These are phyloP conservation scores for Drosophila incognita DNA, from an alignment of 2,888 invertebrate species.

Conservation along the genomic window DNA sequence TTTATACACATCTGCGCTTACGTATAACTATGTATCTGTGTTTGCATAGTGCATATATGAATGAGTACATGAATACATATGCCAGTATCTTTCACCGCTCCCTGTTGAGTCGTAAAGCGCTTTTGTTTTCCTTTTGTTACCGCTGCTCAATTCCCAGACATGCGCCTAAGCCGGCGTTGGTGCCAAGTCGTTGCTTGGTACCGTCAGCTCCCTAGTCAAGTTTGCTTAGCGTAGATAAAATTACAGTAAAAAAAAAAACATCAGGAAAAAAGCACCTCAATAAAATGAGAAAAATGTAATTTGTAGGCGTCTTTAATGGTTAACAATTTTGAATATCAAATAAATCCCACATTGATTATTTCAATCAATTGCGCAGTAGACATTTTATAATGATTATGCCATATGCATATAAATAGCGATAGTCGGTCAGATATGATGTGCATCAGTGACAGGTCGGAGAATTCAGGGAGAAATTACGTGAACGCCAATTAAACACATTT, in stretches of 20 bases:
- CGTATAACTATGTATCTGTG: conserved; percentile 19
- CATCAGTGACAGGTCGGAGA: conserved; percentile 20
- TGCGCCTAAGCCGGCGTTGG: conserved; percentile 54
- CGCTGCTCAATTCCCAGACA: conserved; percentile 66
- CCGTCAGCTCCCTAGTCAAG: conserved; percentile 41
- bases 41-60: conserved; percentile 23
- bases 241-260: conserved; percentile 15
- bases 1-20: conserved; percentile 24
- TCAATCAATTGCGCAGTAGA: conserved; percentile 41
- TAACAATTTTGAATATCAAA: conserved; percentile 20
- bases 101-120: conserved; percentile 30
- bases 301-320: conserved; percentile 6
- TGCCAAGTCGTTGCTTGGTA: conserved; percentile 73
- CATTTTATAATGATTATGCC: conserved; percentile 14
- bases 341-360: conserved; percentile 23
- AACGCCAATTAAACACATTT: conserved; percentile 22
- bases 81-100: conserved; percentile 40
- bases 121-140: conserved; percentile 59
- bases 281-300: conserved; percentile 17
- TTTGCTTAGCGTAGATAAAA: conserved; percentile 2
- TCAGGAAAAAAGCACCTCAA: conserved; percentile 20
- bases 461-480: conserved; percentile 23
- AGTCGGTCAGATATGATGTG: conserved; percentile 3
- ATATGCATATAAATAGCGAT: conserved; percentile 25
- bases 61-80: conserved; percentile 7